Evolutionary conservation across 1,140 invertebrate species (phyloP), one percentile per base, ranked within the genome.

Genomic region (Drosophila trapezifrons): DNA sequence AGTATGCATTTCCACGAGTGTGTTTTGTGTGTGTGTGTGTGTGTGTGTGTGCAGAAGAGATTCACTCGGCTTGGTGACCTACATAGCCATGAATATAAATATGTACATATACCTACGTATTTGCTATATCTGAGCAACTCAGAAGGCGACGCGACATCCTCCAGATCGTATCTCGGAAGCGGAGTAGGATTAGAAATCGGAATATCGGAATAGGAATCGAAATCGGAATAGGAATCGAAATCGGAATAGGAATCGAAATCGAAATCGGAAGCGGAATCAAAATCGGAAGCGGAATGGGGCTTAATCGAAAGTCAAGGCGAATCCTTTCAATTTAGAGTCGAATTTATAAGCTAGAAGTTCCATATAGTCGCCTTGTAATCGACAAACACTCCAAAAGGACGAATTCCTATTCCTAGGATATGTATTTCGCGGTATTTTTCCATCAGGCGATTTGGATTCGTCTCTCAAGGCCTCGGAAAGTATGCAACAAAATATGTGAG

Each of bases 51-150:
- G 76, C 58, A 58, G 49, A 54, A 32, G 37, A 63, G 54, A 52
- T 54, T 58, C 43, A 54, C 65, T 43, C 42, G 35, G 37, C 40
- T 46, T 27, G 43, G 8, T 80, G 80, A 83, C 80, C 80, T 76
- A 83, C 52, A 76, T 80, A 78, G 22, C 29, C 35, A 58, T 40
- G 52, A 71, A 71, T 49, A 71, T 47, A 58, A 71, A 58, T 71
- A 40, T 7, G 4, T 70, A 54, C 22, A 22, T 22, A 22, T 22
- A 22, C 4, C 32, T 49, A 49, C 29, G 15, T 38, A 6, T 47
- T 47, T 29, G 38, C n/a, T 40, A n/a, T 71, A 71, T 45, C 65
- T 29, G 29, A 66, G 46, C 40, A 58, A 52, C 60, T 66, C 65
- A 54, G 65, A 69, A 66, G 62, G 46, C 29, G 17, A 42, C 46